A percentile compares a stretch with the other conserved stretches of the same genome.
These are phyloP conservation scores for Diplodus puntazzo DNA, from an alignment of 2,797 vertebrate genomes.

Conservation along the genomic window DNA sequence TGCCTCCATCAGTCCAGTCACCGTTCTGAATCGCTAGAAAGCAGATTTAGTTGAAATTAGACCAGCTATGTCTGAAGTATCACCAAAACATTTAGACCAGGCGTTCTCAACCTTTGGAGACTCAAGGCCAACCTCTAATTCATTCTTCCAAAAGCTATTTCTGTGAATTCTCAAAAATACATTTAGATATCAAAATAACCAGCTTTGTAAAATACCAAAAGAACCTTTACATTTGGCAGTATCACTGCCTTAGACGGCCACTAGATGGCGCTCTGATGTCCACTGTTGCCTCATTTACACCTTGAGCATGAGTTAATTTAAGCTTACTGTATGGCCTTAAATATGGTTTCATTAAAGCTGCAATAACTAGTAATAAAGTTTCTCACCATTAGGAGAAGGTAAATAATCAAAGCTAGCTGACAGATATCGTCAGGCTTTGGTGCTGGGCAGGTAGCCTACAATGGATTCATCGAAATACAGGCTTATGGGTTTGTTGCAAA, in stretches of 20 bases:
- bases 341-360: slow-evolving; percentile 22
- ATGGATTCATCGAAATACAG: neutral
- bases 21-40: neutral
- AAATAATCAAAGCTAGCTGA: neutral
- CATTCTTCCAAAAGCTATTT: too few relatives aligned
- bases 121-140: too few relatives aligned
- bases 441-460: neutral
- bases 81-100: neutral
- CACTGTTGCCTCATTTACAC: too few relatives aligned
- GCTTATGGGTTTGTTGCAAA: neutral
- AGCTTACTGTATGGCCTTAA: neutral
- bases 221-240: too few relatives aligned
- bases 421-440: neutral
- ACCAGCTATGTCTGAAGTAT: neutral
- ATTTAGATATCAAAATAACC: too few relatives aligned
- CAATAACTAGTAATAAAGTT: neutral
- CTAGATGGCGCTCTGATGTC: too few relatives aligned
- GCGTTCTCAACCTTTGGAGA: too few relatives aligned
- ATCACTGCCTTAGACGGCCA: too few relatives aligned
- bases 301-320: neutral
- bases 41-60: neutral
- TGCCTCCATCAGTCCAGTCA: neutral
- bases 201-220: too few relatives aligned
- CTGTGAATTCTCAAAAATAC: too few relatives aligned
- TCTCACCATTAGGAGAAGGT: slow-evolving; percentile 16